phyloP scores from a whole-genome alignment of 2,797 vertebrate genomes.

The Falco concolor region DNA sequence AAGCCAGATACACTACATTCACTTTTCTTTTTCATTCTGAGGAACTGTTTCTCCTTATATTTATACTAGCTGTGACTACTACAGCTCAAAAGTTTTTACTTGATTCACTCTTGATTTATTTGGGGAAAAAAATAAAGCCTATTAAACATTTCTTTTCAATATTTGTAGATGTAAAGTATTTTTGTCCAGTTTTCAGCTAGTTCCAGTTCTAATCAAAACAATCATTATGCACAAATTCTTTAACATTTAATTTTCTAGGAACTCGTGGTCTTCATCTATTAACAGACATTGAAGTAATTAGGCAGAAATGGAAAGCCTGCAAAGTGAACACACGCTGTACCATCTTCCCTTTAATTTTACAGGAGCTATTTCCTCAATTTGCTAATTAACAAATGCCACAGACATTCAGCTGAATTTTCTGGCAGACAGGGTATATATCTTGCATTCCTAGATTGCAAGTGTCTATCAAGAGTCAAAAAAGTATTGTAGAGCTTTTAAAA shows the following conservation, averaged over 20 bases:
- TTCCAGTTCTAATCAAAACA: background rate
- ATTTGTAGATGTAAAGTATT: background rate
- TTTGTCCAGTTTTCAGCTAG: background rate
- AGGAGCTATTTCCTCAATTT: background rate
- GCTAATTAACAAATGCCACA: background rate
- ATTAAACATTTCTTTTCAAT: background rate
- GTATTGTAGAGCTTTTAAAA: background rate
- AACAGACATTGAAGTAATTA: background rate
- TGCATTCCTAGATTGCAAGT: background rate
- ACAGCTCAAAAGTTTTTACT: background rate
- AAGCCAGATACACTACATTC: background rate
- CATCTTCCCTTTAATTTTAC: background rate
- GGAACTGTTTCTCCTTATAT: background rate
- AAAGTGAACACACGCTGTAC: background rate
- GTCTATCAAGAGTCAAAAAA: background rate
- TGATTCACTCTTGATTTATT: background rate
- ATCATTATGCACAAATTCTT: background rate
- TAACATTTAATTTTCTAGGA: background rate
- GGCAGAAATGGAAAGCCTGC: background rate
- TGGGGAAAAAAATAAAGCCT: background rate
- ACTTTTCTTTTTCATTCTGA: background rate
- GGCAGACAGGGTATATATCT: background rate
- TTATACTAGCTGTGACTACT: background rate
- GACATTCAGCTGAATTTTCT: background rate
- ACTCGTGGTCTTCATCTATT: background rate